A percentile compares a stretch with the other conserved stretches of the same genome.
phyloP scores from a whole-genome alignment of 2,797 vertebrate genomes.

The Leptatherina wallacei region DNA sequence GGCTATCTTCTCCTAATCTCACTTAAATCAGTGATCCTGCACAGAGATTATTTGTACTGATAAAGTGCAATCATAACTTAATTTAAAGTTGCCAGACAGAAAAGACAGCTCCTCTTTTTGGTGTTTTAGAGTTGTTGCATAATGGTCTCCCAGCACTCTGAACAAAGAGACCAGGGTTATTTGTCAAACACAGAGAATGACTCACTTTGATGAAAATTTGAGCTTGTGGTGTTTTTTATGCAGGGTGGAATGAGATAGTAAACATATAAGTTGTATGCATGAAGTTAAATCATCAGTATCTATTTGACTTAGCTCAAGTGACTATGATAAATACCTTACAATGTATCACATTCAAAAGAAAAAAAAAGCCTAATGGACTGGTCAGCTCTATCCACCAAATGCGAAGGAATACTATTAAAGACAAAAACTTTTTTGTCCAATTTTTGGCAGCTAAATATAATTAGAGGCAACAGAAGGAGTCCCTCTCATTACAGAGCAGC shows the following conservation, averaged over 20 bases:
- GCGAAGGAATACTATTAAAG: not conserved
- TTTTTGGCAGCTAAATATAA: not conserved
- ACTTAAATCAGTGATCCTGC: not conserved
- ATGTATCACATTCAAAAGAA: not conserved
- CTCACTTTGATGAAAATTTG: not conserved
- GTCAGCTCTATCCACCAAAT: not conserved
- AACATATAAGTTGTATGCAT: not conserved
- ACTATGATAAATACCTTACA: not conserved
- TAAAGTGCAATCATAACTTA: not conserved
- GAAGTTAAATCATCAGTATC: not conserved
- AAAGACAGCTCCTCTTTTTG: not conserved
- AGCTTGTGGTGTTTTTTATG: not conserved
- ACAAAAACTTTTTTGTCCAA: not conserved
- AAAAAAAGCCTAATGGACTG: not conserved
- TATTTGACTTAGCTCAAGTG: not conserved
- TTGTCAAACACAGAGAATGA: not conserved
- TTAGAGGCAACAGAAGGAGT: not conserved
- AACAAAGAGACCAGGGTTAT: not conserved
- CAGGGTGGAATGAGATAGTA: not conserved
- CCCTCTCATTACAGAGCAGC: constrained; percentile 6
- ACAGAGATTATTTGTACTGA: no score
- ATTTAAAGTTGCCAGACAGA: not conserved
- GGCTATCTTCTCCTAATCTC: not conserved
- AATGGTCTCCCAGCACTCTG: not conserved
- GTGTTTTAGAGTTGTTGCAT: not conserved